Percentiles rank a stretch among this genome's conserved stretches.
phyloP scores from a whole-genome alignment of 2,888 invertebrate species.

The Folsomia manolachei region DNA sequence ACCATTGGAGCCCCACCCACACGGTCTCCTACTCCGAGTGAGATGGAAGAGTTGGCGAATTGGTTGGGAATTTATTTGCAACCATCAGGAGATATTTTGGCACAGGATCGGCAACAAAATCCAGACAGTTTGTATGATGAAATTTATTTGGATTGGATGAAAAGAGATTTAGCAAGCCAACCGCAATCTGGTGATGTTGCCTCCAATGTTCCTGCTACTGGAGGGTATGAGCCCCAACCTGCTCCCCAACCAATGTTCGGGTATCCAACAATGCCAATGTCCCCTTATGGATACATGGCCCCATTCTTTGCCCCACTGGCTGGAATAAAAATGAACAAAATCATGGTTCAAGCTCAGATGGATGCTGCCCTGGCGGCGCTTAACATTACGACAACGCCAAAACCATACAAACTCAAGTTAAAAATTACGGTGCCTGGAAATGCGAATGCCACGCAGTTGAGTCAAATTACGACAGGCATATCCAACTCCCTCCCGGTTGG shows the following conservation, averaged over 20 bases:
- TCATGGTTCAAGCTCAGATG: constrained; percentile 31
- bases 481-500: constrained; percentile 28
- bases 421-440: constrained; percentile 39
- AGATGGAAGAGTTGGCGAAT: neutral
- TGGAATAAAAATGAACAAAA: constrained; percentile 33
- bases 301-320: constrained; percentile 26
- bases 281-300: constrained; percentile 9
- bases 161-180: constrained; percentile 1
- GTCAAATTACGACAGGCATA: constrained; percentile 23
- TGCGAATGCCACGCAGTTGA: constrained; percentile 22
- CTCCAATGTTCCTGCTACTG: neutral
- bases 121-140: constrained; percentile 35
- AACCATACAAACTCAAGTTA: constrained; percentile 36
- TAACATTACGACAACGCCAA: constrained; percentile 39
- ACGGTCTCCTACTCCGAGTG: neutral
- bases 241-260: neutral
- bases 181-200: neutral
- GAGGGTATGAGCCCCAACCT: neutral
- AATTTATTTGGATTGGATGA: constrained; percentile 38
- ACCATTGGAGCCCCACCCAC: neutral
- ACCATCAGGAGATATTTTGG: constrained; percentile 16
- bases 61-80: neutral
- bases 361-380: constrained; percentile 32
- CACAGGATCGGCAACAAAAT: constrained; percentile 26
- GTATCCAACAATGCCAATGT: neutral